Evolutionary conservation across 2,113 vertebrate species (phyloP).

Genomic region (Apus apus): DNA sequence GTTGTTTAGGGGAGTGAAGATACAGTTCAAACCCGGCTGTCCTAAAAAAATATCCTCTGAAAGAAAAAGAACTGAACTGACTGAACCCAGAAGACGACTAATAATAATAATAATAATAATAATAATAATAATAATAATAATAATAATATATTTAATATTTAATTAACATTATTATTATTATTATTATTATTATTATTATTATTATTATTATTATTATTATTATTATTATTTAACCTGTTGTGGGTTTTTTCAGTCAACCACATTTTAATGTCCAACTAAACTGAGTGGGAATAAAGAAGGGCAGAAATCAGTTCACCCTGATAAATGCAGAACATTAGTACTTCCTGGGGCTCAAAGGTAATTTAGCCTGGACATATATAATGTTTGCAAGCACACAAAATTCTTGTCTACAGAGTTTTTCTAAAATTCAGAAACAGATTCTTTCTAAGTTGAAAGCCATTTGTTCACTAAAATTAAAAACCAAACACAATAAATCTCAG

Average conservation of each 20-base stretch:
- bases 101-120: too few species aligned
- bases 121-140: too few species aligned
- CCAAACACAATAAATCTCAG: background rate
- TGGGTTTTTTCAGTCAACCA: background rate
- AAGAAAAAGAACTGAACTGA: background rate
- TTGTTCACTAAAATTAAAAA: background rate
- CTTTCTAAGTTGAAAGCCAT: background rate
- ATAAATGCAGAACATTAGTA: background rate
- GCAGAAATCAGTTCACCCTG: background rate
- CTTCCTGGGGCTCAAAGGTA: background rate
- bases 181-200: too few species aligned
- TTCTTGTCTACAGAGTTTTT: background rate
- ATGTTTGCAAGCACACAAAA: background rate
- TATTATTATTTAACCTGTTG: background rate
- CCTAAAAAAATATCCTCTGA: background rate
- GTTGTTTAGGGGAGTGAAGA: background rate
- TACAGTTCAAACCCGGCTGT: background rate
- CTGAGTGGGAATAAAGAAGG: background rate
- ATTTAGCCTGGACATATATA: background rate
- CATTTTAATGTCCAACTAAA: background rate
- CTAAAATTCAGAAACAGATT: background rate
- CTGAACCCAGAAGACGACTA: background rate
- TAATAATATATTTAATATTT: too few species aligned
- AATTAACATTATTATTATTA: too few species aligned
- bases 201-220: background rate